These are phyloP conservation scores for Trachurus trachurus DNA, from an alignment of 2,797 vertebrate genomes.

Conservation along the genomic window DNA sequence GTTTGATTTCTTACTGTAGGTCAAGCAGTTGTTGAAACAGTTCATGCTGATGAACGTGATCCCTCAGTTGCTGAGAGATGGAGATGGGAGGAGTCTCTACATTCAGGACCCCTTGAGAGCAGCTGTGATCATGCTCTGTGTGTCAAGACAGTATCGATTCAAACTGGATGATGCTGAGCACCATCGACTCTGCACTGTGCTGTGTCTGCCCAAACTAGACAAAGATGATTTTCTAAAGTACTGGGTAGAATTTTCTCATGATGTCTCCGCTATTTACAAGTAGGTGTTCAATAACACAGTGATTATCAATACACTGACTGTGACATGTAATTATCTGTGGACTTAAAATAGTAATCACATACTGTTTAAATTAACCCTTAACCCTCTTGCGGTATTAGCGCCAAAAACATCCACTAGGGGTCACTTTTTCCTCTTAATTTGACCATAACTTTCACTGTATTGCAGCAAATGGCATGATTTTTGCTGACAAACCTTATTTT, in stretches of 20 bases:
- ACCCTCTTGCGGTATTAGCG: too few relatives aligned
- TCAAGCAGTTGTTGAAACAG: constrained; percentile 79
- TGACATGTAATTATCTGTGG: not conserved
- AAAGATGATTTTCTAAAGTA: constrained; percentile 58
- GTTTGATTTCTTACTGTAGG: constrained; percentile 78
- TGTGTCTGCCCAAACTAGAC: constrained; percentile 73
- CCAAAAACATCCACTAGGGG: too few relatives aligned
- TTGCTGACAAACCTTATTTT: too few relatives aligned
- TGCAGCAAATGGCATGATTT: too few relatives aligned
- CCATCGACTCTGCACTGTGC: constrained; percentile 73
- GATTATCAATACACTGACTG: not conserved
- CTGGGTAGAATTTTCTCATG: constrained; percentile 62
- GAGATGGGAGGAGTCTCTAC: rapidly evolving
- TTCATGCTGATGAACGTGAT: constrained; percentile 64
- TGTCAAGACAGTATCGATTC: rapidly evolving
- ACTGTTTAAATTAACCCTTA: not conserved
- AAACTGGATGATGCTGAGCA: rapidly evolving
- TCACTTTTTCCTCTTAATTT: too few relatives aligned
- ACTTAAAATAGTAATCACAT: not conserved
- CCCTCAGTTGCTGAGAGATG: constrained; percentile 65
- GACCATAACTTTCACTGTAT: too few relatives aligned
- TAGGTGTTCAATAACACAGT: not conserved
- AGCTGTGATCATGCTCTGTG: constrained; percentile 81
- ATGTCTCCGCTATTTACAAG: constrained; percentile 70
- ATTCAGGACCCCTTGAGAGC: constrained; percentile 79